These are phyloP conservation scores for Catocala sponsa DNA, from an alignment of 2,888 invertebrate genomes.

Conservation along the genomic window DNA sequence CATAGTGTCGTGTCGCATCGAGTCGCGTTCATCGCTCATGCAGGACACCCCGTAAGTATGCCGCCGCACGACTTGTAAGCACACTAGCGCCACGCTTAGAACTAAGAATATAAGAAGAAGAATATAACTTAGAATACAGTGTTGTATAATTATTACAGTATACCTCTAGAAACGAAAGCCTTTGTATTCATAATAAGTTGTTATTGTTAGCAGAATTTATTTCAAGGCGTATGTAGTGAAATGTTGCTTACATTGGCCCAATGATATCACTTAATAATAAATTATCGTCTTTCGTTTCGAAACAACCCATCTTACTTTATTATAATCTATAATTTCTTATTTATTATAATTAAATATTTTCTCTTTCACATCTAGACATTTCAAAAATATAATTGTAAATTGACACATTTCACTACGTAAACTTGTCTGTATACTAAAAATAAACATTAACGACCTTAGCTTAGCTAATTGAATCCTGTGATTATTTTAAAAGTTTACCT, in stretches of 20 bases:
- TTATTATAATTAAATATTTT: too few relatives aligned
- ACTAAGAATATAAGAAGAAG: slow-evolving; percentile 20
- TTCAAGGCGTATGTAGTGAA: slow-evolving; percentile 13
- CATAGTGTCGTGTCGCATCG: too few relatives aligned
- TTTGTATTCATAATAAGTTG: slow-evolving; percentile 58
- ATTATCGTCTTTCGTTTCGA: too few relatives aligned
- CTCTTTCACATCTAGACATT: too few relatives aligned
- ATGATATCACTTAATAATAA: too few relatives aligned
- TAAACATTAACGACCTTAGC: slow-evolving; percentile 49
- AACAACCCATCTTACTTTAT: too few relatives aligned
- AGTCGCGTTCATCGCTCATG: too few relatives aligned
- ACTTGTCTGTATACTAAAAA: slow-evolving; percentile 19
- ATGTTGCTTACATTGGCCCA: slow-evolving; percentile 8
- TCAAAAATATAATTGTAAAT: neutral
- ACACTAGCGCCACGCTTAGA: slow-evolving; percentile 25
- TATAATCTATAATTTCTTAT: too few relatives aligned
- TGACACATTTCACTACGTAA: slow-evolving; percentile 10
- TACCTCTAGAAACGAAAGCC: slow-evolving; percentile 63
- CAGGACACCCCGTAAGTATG: too few relatives aligned
- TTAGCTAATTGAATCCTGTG: slow-evolving; percentile 55
- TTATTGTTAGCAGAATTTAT: slow-evolving; percentile 36
- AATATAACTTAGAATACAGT: too few relatives aligned
- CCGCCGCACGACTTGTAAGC: neutral
- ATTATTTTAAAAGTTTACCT: slow-evolving; percentile 40
- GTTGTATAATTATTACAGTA: slow-evolving; percentile 48